phyloP scores from a whole-genome alignment of 2,888 invertebrate species.

The Trypoxylon attenuatum region DNA sequence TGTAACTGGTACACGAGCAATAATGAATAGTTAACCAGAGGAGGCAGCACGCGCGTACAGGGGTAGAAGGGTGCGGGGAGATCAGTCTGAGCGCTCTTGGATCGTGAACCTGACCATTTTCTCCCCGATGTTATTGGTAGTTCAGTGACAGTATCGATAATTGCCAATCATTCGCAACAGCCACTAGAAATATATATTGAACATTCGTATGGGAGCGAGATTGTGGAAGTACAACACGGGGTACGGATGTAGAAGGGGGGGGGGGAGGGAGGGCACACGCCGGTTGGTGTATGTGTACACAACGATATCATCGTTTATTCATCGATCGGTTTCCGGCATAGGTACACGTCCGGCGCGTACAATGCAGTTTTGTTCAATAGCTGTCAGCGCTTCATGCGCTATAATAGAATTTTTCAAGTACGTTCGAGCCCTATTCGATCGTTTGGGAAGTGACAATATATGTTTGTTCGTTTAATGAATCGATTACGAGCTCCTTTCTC shows the following conservation, averaged over 20 bases:
- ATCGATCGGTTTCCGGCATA: slow-evolving; percentile 41
- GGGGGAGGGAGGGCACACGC: no score
- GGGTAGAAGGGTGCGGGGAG: slow-evolving; percentile 7
- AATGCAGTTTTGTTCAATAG: slow-evolving; percentile 51
- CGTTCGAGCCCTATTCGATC: slow-evolving; percentile 26
- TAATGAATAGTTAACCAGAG: slow-evolving; percentile 45
- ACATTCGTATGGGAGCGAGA: slow-evolving; percentile 31
- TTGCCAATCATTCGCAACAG: slow-evolving; percentile 57
- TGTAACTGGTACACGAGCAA: slow-evolving; percentile 33
- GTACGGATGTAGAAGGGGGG: no score
- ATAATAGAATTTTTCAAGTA: slow-evolving; percentile 48
- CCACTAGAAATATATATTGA: slow-evolving; percentile 46
- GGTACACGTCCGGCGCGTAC: slow-evolving; percentile 31
- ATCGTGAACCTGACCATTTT: slow-evolving; percentile 41
- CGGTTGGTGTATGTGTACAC: slow-evolving; percentile 25
- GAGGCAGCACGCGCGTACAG: slow-evolving; percentile 37
- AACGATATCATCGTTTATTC: slow-evolving; percentile 50
- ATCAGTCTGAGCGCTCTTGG: neutral
- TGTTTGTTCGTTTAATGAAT: slow-evolving; percentile 37
- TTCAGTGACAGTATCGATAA: slow-evolving; percentile 53
- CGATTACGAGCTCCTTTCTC: slow-evolving; percentile 30
- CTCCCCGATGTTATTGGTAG: slow-evolving; percentile 33
- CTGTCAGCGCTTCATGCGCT: slow-evolving; percentile 46
- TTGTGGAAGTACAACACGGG: no score
- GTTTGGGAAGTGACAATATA: slow-evolving; percentile 33